Percentiles rank a stretch among this genome's conserved stretches.
These are phyloP conservation scores for Andrena trimmerana DNA, from an alignment of 2,888 invertebrate genomes.

Conservation along the genomic window DNA sequence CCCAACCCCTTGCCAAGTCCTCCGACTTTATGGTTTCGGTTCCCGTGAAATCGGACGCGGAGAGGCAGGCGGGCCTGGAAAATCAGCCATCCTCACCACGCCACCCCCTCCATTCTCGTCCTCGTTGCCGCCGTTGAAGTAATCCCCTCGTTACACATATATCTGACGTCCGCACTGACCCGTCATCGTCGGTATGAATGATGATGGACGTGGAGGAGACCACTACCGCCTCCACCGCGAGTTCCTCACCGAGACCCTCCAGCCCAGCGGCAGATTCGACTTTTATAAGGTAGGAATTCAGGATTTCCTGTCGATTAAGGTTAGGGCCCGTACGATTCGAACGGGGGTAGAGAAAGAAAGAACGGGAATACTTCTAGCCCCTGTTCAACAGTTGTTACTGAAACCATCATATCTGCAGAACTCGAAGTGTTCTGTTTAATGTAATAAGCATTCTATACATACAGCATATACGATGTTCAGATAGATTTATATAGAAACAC, in stretches of 20 bases:
- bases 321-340: conserved; percentile 8
- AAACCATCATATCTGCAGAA: neutral
- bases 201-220: conserved; percentile 84
- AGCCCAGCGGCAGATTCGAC: conserved; percentile 83
- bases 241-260: conserved; percentile 83
- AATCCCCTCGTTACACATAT: conserved; percentile 37
- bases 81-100: conserved; percentile 33
- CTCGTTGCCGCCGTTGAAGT: conserved; percentile 40
- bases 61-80: conserved; percentile 51
- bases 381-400: conserved; percentile 53
- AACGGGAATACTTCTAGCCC: neutral
- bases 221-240: conserved; percentile 83
- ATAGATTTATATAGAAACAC: neutral
- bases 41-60: conserved; percentile 52
- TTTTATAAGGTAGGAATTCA: conserved; percentile 80
- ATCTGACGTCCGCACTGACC: conserved; percentile 54
- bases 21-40: conserved; percentile 65
- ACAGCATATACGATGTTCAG: neutral
- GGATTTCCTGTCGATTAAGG: conserved; percentile 6
- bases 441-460: neutral
- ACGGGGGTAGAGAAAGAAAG: neutral
- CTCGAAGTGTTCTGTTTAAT: neutral
- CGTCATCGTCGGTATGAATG: conserved; percentile 79
- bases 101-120: conserved; percentile 33
- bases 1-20: conserved; percentile 64